Base-by-base conservation (phyloP, 2,888 invertebrate species). In the Hypomecis atomaria region DNA sequence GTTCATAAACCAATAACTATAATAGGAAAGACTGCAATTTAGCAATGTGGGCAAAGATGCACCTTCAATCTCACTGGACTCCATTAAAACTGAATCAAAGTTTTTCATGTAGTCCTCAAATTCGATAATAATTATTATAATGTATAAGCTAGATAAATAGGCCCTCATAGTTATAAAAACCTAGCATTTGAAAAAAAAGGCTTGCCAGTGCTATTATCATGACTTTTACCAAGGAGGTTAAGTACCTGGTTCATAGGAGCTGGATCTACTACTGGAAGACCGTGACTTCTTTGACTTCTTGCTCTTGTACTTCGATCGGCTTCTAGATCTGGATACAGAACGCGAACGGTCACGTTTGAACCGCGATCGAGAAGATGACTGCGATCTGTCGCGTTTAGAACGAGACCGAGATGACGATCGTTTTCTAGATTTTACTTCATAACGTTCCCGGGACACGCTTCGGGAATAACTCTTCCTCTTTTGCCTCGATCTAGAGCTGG, bases 401-500 rank as follows among this genome's bases (percentile, higher is more conserved):
- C 82, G 80, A 1, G 86, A 79, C 11, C 86, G 82, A 0, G 92
- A 90, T 7, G 78, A 66, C 0, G 91, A 92, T 23, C 88, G 79
- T 50, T 86, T 84, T 44, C 79, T 84, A 13, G 89, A 86, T 70
- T 84, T 90, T 7, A 83, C 78, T 34, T 89, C 90, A 79, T 92
- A 88, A 5, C 87, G 83, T 34, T 92, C 92, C 59, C 85, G 83
- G 0, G 92, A 92, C n/a, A 80, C 45, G 73, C 93, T 93, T 67
- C 92, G 83, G 5, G 92, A 89, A 67, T 87, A 85, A 72, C 91
- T 92, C 47, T 85, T 83, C 50, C 82, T 80, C 69, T 78, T 88
- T 66, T 84, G 78, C 62, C 83, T 87, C 1, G 85, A 77, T 4
- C 87, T 80, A 33, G 91, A 91, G 64, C 65, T 82, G 36, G 92